phyloP scores from a whole-genome alignment of 1,140 invertebrate genomes.

The Portunus trituberculatus region DNA sequence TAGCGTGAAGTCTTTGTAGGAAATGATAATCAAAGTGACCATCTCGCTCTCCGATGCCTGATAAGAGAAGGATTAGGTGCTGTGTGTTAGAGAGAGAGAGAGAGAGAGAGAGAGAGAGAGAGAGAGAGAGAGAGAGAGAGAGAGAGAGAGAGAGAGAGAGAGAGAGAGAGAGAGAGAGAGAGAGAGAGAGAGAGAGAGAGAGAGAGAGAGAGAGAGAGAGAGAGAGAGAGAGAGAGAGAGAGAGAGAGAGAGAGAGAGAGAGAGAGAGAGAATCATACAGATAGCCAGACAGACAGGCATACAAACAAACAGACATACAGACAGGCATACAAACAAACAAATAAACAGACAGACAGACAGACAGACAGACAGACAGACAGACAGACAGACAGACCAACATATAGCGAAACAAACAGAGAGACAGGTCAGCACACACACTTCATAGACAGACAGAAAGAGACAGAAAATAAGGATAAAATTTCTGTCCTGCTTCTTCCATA shows the following conservation, averaged over 20 bases:
- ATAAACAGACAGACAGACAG: background rate
- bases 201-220: background rate
- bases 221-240: background rate
- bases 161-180: background rate
- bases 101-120: background rate
- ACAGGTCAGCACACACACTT: background rate
- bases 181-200: background rate
- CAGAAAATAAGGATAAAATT: background rate
- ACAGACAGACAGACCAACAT: background rate
- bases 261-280: too few species aligned
- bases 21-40: background rate
- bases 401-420: background rate
- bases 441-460: background rate
- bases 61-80: too few species aligned
- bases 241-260: background rate
- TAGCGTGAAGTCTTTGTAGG: too few species aligned
- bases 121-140: background rate
- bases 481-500: background rate
- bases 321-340: background rate
- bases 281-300: background rate
- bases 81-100: background rate
- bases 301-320: background rate
- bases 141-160: background rate
- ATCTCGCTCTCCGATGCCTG: background rate
- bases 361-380: background rate